Percentiles rank a stretch among this genome's conserved stretches.
Evolutionary conservation across 2,888 invertebrate genomes (phyloP).

Genomic region (Drosophila parthenogenetica): DNA sequence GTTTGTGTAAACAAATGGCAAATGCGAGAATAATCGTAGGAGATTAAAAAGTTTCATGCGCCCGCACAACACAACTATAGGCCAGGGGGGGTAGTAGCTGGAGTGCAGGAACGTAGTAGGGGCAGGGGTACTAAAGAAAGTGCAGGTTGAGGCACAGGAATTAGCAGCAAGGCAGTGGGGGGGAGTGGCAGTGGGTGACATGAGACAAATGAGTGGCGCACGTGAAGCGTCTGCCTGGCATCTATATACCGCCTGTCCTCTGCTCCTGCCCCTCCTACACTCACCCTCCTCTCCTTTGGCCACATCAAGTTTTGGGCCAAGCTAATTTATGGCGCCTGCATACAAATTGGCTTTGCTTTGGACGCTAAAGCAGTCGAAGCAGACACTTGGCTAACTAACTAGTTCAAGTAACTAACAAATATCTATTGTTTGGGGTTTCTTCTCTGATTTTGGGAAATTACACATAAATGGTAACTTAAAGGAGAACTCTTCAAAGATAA

Average conservation of each 20-base stretch:
- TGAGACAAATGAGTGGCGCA: conserved; percentile 77
- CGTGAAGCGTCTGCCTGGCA: conserved; percentile 63
- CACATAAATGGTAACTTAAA: too few relatives aligned
- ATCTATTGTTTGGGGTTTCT: too few relatives aligned
- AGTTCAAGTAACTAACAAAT: conserved; percentile 29
- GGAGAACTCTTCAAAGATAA: too few relatives aligned
- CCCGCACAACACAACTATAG: conserved; percentile 44
- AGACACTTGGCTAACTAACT: conserved; percentile 32
- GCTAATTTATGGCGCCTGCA: conserved; percentile 76
- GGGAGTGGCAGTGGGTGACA: conserved; percentile 45
- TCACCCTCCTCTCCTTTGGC: not conserved
- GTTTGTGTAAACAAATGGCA: conserved; percentile 82
- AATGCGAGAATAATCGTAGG: conserved; percentile 84
- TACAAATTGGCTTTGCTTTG: conserved; percentile 63
- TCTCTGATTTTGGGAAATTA: too few relatives aligned
- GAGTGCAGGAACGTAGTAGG: too few relatives aligned
- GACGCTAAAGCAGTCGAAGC: conserved; percentile 3
- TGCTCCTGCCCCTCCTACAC: not conserved
- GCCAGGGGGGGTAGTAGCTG: not conserved
- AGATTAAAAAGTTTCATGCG: conserved; percentile 83
- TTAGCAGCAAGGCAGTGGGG: not conserved
- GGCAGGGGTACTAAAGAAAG: not conserved
- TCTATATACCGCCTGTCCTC: not conserved
- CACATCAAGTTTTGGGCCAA: conserved; percentile 49
- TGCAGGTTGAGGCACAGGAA: not conserved